Percentiles rank a stretch among this genome's conserved stretches.
phyloP scores from a whole-genome alignment of 2,113 vertebrate genomes.

The Serinus canaria region DNA sequence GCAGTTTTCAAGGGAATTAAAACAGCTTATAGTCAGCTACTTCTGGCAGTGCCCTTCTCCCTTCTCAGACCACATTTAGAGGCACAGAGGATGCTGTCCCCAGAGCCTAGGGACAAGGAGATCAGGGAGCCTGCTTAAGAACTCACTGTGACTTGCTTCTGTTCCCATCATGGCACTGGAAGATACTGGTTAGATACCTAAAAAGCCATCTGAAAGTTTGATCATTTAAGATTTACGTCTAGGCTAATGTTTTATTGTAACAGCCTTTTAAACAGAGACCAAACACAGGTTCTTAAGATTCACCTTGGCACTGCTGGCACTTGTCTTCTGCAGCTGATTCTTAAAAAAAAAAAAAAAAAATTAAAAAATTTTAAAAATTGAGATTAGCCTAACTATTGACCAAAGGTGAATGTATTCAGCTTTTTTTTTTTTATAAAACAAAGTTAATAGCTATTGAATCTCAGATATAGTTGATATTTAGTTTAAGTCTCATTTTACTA shows the following conservation, averaged over 20 bases:
- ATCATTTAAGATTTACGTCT: neutral
- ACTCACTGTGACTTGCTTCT: neutral
- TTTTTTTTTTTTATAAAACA: neutral
- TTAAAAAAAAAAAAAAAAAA: neutral
- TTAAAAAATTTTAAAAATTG: neutral
- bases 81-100: neutral
- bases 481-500: neutral
- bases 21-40: neutral
- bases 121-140: neutral
- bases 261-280: neutral
- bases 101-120: neutral
- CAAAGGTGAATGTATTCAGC: neutral
- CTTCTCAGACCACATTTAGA: neutral
- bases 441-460: neutral
- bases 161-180: neutral
- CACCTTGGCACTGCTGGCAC: rapidly evolving
- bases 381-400: neutral
- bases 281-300: neutral
- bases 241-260: neutral
- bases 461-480: neutral
- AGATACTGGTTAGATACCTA: neutral
- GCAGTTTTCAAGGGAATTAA: neutral
- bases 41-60: neutral
- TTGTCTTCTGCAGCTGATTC: neutral
- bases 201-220: neutral